Base-by-base conservation (phyloP, 30 jellyfish, hydroid and myxozoan species). In the Hydractinia echinata region DNA sequence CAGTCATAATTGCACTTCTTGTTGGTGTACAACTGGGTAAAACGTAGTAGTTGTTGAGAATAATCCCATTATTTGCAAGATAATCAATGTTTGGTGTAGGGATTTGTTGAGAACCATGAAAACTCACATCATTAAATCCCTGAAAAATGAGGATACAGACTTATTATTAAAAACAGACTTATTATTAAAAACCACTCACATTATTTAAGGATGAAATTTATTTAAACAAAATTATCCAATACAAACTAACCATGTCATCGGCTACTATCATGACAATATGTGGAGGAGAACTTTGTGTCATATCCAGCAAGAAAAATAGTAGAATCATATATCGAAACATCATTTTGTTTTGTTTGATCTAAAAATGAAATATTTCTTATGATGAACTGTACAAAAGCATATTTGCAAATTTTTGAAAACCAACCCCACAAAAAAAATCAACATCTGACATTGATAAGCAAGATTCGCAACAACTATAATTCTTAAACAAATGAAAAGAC, bases 71-170 rank as follows among this genome's bases (percentile, higher is more conserved):
- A 7, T 73, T 72, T 4, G 98, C 98, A 4, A 92, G 87, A 67
- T 14, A 71, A 72, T 92, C 98, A 51, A 92, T 60, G 69, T 92
- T 86, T 13, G 98, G 98, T n/a, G 98, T 92, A 10, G 98, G 98
- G 49, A 92, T 92, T 68, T 92, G 98, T 11, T 79, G 62, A 1
- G 96, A 92, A 5, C 96, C 98, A 87, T 92, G 98, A 77, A 92
- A 92, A 81, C 98, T 87, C 79, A 92, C 96, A 70, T 92, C 98
- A 76, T 92, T 84, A 89, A 95, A 92, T 50, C 98, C 98, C 91
- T 83, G 55, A 64, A 64, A 51, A 64, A 64, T n/a, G 39, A 13
- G 74, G 18, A 58, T 58, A 58, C 69, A 58, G 18, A 11, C 69
- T 0, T 0, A 11, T 0, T 0, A 13, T 58, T 58, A 58, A 58